Conservation (phyloP, 37 sponge, comb jelly and placozoan species). For the Spongia lamella region DNA sequence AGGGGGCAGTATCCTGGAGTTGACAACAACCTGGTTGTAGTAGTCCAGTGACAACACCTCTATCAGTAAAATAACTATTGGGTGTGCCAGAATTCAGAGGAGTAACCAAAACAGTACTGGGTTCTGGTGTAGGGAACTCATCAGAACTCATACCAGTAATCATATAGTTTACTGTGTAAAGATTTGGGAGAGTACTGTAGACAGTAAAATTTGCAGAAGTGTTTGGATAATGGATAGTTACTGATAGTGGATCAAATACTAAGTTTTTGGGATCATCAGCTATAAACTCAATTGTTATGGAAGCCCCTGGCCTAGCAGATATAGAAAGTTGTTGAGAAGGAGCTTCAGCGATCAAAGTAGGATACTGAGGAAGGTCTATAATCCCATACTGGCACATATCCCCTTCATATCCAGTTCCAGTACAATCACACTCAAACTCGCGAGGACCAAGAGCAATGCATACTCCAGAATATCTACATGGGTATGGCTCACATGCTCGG, state of each 20-base stretch:
- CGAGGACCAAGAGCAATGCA: slow-evolving; percentile 1
- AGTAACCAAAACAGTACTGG: slow-evolving; percentile 5
- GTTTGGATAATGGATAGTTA: background rate
- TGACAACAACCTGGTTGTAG: slow-evolving; percentile 26
- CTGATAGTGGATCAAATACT: background rate
- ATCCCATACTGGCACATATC: slow-evolving; percentile 5
- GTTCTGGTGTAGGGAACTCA: slow-evolving; percentile 11
- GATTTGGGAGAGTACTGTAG: too few species aligned
- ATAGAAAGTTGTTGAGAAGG: background rate
- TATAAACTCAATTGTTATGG: background rate
- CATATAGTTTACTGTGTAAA: background rate
- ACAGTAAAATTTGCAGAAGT: background rate
- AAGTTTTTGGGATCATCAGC: background rate
- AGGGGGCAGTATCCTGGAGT: too few species aligned
- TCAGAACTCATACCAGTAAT: slow-evolving; percentile 1
- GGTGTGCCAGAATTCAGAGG: background rate
- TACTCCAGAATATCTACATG: background rate
- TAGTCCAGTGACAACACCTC: background rate
- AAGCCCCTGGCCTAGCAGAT: slow-evolving; percentile 17
- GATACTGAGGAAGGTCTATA: background rate
- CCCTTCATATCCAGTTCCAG: slow-evolving; percentile 19
- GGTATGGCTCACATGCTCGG: background rate
- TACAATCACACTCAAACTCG: slow-evolving; percentile 9
- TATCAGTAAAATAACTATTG: background rate
- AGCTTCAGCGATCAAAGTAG: background rate